phyloP scores from a whole-genome alignment of 2,888 invertebrate species.

The Pseudanteris insignis region DNA sequence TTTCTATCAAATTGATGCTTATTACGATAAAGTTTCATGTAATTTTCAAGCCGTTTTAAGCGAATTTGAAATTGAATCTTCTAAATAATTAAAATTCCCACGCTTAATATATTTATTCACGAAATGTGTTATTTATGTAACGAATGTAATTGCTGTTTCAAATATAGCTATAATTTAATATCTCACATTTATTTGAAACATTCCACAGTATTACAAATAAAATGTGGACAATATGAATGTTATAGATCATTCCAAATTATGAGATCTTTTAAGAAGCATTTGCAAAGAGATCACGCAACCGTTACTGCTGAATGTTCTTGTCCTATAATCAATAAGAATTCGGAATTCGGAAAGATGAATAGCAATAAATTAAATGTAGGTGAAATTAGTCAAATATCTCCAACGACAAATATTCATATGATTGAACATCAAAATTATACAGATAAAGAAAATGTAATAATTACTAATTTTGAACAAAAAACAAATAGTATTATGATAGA shows the following conservation, averaged over 20 bases:
- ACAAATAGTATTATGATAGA: not conserved
- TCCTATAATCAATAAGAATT: too few species aligned
- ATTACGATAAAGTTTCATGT: conserved; percentile 8
- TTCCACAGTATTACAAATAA: not conserved
- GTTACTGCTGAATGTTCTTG: not conserved
- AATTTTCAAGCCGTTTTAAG: conserved; percentile 5
- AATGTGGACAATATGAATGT: conserved; percentile 7
- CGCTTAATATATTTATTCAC: too few species aligned
- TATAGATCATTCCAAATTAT: conserved; percentile 5
- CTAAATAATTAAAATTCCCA: too few species aligned
- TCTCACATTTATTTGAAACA: not conserved
- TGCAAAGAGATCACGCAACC: conserved; percentile 3
- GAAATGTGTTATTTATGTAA: not conserved
- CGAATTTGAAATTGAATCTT: conserved; percentile 3
- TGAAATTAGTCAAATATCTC: too few species aligned
- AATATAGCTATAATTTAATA: not conserved
- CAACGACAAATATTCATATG: too few species aligned
- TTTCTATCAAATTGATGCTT: conserved; percentile 2
- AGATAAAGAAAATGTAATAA: not conserved
- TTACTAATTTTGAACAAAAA: not conserved
- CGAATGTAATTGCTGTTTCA: not conserved
- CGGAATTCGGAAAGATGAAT: too few species aligned
- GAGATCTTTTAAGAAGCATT: conserved; percentile 1
- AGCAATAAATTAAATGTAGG: too few species aligned
- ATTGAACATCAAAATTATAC: too few species aligned